Percentiles rank a stretch among this genome's conserved stretches.
Conservation (phyloP, 2,797 vertebrate genomes). For the Pangasius macronema region DNA sequence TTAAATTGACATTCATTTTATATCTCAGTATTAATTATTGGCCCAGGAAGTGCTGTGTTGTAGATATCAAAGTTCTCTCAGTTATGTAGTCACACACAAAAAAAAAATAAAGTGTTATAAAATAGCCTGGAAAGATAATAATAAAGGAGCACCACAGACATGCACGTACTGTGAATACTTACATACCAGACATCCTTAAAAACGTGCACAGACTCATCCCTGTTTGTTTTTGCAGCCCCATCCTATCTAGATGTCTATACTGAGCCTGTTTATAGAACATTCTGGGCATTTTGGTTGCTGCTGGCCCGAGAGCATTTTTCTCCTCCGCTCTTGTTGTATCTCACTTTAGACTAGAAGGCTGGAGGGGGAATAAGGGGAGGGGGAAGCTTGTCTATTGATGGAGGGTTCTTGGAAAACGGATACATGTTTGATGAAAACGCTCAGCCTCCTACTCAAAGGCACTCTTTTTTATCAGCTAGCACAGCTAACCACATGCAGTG, state of each 20-base stretch:
- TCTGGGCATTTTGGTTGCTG: constrained; percentile 36
- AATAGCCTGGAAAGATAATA: background rate
- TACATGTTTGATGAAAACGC: constrained; percentile 54
- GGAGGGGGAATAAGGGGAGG: constrained; percentile 26
- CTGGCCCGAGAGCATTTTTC: constrained; percentile 39
- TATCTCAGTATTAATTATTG: constrained; percentile 34
- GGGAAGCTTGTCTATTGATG: constrained; percentile 45
- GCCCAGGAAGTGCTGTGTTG: background rate
- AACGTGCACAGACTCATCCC: constrained; percentile 24
- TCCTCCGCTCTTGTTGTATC: constrained; percentile 36
- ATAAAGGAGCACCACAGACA: background rate
- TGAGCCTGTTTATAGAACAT: constrained; percentile 44
- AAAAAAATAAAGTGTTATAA: background rate
- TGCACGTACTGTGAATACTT: background rate
- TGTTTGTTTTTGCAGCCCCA: constrained; percentile 21
- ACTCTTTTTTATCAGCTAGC: constrained; percentile 53
- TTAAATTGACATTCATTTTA: constrained; percentile 40
- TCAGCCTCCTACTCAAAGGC: constrained; percentile 49
- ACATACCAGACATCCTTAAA: constrained; percentile 29
- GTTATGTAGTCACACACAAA: background rate
- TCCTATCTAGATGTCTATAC: constrained; percentile 33
- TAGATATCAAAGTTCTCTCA: background rate
- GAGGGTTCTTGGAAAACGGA: constrained; percentile 55
- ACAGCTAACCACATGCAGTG: constrained; percentile 54
- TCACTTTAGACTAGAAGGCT: constrained; percentile 38